Conservation (phyloP, 2,888 invertebrate genomes). For the Drosophila algonquin region DNA sequence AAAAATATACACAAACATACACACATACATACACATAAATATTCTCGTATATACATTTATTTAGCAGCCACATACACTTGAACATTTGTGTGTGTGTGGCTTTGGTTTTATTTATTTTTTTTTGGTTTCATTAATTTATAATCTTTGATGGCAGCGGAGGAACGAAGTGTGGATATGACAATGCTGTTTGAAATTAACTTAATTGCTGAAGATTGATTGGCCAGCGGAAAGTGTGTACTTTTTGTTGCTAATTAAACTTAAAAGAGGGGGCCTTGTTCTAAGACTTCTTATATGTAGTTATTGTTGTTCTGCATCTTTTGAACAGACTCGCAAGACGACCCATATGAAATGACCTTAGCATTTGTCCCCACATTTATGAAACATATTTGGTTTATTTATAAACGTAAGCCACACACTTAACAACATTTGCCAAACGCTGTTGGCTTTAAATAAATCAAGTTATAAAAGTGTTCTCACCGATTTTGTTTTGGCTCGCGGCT, state of each 20-base stretch:
- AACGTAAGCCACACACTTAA: slow-evolving; percentile 21
- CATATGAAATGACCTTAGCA: slow-evolving; percentile 30
- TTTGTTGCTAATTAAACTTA: too few relatives aligned
- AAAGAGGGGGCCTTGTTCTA: too few relatives aligned
- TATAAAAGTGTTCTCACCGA: slow-evolving; percentile 71
- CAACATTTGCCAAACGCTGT: slow-evolving; percentile 65
- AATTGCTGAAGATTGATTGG: not conserved
- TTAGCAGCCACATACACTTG: slow-evolving; percentile 22
- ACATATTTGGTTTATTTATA: slow-evolving; percentile 37
- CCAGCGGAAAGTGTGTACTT: not conserved
- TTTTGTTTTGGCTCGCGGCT: slow-evolving; percentile 70
- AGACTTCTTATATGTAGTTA: too few relatives aligned
- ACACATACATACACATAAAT: slow-evolving; percentile 50
- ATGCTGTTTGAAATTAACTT: not conserved
- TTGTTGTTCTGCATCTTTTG: too few relatives aligned
- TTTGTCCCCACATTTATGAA: slow-evolving; percentile 27
- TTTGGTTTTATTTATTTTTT: slow-evolving; percentile 57
- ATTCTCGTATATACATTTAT: slow-evolving; percentile 26
- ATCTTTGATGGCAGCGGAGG: slow-evolving; percentile 3
- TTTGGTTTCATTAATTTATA: slow-evolving; percentile 36
- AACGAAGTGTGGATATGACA: not conserved
- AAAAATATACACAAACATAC: slow-evolving; percentile 53
- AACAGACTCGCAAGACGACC: too few relatives aligned
- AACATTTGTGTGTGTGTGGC: slow-evolving; percentile 41
- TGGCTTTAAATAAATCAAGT: slow-evolving; percentile 74